These are phyloP conservation scores for Eilema griseolum DNA, from an alignment of 2,888 invertebrate genomes.

Conservation along the genomic window DNA sequence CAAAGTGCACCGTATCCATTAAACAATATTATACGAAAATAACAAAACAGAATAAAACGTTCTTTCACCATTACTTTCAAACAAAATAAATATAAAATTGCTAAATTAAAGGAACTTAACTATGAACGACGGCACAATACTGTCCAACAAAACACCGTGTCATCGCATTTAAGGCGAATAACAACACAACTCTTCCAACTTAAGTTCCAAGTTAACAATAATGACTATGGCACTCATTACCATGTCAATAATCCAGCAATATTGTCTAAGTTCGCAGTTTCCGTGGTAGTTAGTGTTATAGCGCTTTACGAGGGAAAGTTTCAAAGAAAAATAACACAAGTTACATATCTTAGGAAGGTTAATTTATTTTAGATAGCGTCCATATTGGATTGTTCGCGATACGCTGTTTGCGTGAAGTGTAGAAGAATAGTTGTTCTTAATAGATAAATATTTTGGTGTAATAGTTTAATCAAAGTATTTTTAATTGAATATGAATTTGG, in stretches of 20 bases:
- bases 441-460: background rate
- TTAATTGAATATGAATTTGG: background rate
- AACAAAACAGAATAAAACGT: background rate
- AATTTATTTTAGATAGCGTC: constrained; percentile 55
- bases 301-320: constrained; percentile 47
- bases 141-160: background rate
- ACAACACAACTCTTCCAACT: background rate
- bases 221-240: constrained; percentile 14
- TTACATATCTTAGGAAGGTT: constrained; percentile 55
- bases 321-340: constrained; percentile 61
- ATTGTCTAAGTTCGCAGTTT: constrained; percentile 45
- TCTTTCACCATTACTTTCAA: background rate
- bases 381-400: constrained; percentile 22
- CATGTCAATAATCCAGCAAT: constrained; percentile 20
- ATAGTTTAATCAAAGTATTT: background rate
- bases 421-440: constrained; percentile 37
- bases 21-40: no score
- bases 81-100: background rate
- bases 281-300: constrained; percentile 35
- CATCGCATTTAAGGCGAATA: background rate
- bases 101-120: background rate
- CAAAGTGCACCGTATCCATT: no score
- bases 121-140: background rate
- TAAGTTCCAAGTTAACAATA: constrained; percentile 2
- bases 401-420: constrained; percentile 16